These are phyloP conservation scores for Lerista edwardsae DNA, from an alignment of 2,797 vertebrate species.

Conservation along the genomic window DNA sequence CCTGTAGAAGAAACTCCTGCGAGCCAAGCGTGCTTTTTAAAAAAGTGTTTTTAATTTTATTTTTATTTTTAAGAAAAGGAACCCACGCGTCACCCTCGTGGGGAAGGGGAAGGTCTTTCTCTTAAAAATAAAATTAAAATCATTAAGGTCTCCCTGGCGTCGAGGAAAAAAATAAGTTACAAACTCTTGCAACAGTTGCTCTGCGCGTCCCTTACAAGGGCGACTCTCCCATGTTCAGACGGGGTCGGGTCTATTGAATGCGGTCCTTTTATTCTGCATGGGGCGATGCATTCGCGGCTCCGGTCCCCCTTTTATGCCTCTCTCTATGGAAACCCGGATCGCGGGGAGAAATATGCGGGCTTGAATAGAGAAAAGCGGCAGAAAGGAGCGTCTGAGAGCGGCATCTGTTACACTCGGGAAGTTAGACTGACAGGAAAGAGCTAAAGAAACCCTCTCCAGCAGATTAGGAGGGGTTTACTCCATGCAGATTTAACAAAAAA, in stretches of 20 bases:
- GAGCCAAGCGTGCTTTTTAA: no score
- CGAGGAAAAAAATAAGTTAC: slow-evolving; percentile 78
- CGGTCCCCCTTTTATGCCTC: slow-evolving; percentile 92
- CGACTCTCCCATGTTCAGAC: slow-evolving; percentile 83
- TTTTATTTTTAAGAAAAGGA: not conserved
- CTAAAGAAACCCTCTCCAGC: slow-evolving; percentile 84
- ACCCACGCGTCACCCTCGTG: not conserved
- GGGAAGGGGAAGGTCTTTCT: not conserved
- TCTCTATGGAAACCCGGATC: slow-evolving; percentile 99
- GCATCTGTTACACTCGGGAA: slow-evolving; percentile 99
- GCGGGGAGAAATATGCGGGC: slow-evolving; percentile 92
- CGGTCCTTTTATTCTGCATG: slow-evolving; percentile 92
- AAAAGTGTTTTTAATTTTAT: no score
- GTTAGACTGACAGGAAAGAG: slow-evolving; percentile 93
- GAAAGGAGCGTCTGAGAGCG: slow-evolving; percentile 92
- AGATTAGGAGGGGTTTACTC: slow-evolving; percentile 78
- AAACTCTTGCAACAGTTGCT: slow-evolving; percentile 91
- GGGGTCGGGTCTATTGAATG: slow-evolving; percentile 90
- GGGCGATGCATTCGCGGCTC: slow-evolving; percentile 91
- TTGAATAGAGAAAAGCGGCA: slow-evolving; percentile 93
- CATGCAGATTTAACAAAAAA: slow-evolving; percentile 63
- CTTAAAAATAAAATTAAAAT: no score
- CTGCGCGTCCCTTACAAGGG: slow-evolving; percentile 75
- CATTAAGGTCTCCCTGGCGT: slow-evolving; percentile 65
- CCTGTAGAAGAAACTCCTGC: no score